phyloP scores from a whole-genome alignment of 1,140 invertebrate genomes.

The Pseudobourletiella spinata region DNA sequence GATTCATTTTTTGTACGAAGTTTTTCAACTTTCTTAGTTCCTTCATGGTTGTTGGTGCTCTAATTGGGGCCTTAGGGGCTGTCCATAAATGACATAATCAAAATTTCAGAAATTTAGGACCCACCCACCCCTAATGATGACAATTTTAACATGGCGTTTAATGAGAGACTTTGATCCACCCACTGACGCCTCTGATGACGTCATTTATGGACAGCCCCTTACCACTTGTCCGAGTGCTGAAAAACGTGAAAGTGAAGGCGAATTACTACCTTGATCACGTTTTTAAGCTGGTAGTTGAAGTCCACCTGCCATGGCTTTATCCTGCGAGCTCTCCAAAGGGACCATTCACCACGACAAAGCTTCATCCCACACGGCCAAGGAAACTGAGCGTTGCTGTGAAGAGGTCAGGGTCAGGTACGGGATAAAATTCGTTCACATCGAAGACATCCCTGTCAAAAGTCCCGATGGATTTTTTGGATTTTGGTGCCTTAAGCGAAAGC shows the following conservation, averaged over 20 bases:
- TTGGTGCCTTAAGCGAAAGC: neutral
- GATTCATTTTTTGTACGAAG: neutral
- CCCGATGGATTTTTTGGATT: constrained; percentile 16
- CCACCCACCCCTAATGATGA: no score
- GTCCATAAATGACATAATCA: no score
- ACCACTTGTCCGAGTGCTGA: constrained; percentile 7
- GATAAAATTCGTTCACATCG: constrained; percentile 12
- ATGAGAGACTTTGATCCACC: no score
- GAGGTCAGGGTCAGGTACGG: neutral
- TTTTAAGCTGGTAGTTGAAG: constrained; percentile 5
- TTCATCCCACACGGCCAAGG: neutral
- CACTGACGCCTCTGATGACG: no score
- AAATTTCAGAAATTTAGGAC: no score
- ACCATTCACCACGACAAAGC: constrained; percentile 16
- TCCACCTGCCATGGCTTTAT: neutral
- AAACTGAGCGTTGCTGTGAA: neutral
- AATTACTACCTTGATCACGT: constrained; percentile 10
- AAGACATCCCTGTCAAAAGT: constrained; percentile 17
- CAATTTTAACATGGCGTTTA: no score
- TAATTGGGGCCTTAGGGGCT: constrained; percentile 6
- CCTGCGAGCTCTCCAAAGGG: constrained; percentile 1
- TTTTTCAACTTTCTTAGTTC: neutral
- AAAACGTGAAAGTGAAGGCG: constrained; percentile 7
- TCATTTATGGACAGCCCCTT: no score
- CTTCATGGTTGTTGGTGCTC: constrained; percentile 17